Evolutionary conservation across 2,888 invertebrate species (phyloP).

Genomic region (Acanthosepion lycidas): DNA sequence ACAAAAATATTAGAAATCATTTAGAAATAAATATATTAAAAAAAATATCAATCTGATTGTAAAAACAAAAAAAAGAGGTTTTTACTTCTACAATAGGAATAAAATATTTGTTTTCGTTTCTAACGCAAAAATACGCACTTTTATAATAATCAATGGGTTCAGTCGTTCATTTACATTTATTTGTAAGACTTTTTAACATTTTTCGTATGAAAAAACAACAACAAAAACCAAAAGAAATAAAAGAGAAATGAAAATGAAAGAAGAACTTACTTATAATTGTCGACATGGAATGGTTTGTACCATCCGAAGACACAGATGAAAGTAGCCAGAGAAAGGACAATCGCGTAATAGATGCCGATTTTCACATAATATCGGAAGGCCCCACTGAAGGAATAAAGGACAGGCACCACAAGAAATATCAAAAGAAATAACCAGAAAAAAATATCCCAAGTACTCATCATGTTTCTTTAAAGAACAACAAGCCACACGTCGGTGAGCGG

Average conservation of each 20-base stretch:
- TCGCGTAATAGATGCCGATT: slow-evolving; percentile 60
- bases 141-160: background rate
- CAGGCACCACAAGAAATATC: slow-evolving; percentile 54
- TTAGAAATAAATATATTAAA: too few species aligned
- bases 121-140: too few species aligned
- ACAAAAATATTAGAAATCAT: too few species aligned
- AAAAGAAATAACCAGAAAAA: slow-evolving; percentile 45
- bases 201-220: background rate
- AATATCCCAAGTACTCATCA: background rate
- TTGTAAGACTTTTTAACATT: background rate
- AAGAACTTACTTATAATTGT: slow-evolving; percentile 44
- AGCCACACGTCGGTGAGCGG: background rate
- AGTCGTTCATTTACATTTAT: background rate
- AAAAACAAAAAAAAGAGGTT: too few species aligned
- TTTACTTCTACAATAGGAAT: too few species aligned
- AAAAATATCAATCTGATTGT: too few species aligned
- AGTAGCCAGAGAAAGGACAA: slow-evolving; percentile 55
- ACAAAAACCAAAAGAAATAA: background rate
- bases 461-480: background rate
- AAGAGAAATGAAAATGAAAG: slow-evolving; percentile 13
- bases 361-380: slow-evolving; percentile 67
- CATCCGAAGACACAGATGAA: slow-evolving; percentile 55
- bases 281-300: slow-evolving; percentile 53
- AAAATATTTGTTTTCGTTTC: too few species aligned
- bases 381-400: slow-evolving; percentile 63